These are phyloP conservation scores for Druon quercuslanigerum DNA, from an alignment of 1,140 invertebrate genomes.

Conservation along the genomic window DNA sequence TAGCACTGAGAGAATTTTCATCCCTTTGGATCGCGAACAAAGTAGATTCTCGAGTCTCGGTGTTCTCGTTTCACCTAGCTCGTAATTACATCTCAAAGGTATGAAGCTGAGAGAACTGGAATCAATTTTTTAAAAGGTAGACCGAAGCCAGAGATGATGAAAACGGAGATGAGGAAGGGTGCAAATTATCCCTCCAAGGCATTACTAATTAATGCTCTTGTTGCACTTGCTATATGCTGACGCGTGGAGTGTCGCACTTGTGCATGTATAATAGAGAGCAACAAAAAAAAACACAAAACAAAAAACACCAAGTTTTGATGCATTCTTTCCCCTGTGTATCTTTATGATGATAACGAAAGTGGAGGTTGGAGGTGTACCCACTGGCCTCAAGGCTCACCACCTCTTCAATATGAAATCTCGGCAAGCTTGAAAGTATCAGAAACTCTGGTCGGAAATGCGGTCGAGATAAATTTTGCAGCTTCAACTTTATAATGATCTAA, in stretches of 20 bases:
- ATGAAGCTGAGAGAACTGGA: slow-evolving; percentile 14
- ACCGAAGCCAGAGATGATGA: slow-evolving; percentile 4
- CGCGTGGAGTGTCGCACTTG: slow-evolving; percentile 8
- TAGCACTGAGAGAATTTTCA: slow-evolving; percentile 26
- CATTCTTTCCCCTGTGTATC: slow-evolving; percentile 1
- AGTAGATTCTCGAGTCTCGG: neutral
- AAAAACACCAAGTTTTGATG: slow-evolving; percentile 23
- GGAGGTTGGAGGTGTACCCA: neutral
- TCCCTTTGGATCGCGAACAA: slow-evolving; percentile 15
- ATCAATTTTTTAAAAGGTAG: slow-evolving; percentile 32
- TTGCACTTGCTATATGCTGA: neutral
- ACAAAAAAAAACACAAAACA: too few relatives aligned
- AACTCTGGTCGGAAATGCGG: neutral
- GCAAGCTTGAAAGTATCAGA: neutral
- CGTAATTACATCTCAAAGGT: slow-evolving; percentile 30
- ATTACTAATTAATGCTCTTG: slow-evolving; percentile 20
- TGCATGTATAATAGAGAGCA: neutral
- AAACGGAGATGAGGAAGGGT: slow-evolving; percentile 24
- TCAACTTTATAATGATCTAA: too few relatives aligned
- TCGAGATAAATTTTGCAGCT: too few relatives aligned
- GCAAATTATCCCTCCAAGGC: slow-evolving; percentile 21
- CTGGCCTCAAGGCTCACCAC: neutral
- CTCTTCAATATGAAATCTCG: neutral
- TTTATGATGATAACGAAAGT: neutral
- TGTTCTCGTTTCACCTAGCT: slow-evolving; percentile 9